Evolutionary conservation across 2,797 vertebrate species (phyloP), one percentile per base, ranked within the genome.

Genomic region (Mormyrops boulengeri): DNA sequence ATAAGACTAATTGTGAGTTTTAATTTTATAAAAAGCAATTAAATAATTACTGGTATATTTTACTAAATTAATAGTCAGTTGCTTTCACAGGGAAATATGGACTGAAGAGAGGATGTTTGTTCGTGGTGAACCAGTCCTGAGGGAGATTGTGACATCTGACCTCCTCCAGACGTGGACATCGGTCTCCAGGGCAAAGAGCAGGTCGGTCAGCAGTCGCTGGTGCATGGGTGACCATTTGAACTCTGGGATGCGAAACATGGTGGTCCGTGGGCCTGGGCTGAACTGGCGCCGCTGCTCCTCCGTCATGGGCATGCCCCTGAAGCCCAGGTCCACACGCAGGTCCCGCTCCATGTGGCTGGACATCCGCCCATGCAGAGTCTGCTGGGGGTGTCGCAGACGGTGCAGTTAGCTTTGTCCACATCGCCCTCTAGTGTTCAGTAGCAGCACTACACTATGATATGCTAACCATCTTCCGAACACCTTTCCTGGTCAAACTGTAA

Each of bases 151-250:
- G 22, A 60, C n/a, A 30, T n/a, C 26, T 95, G 92, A 99, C 99
- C 99, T 99, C 94, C 98, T 97, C 99, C 99, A 99, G 88, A 99
- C 97, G 73, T 99, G 98, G 69, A 99, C 97, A 85, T 99, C 99
- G 0, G 98, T 98, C 95, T 99, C 99, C 91, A 99, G 96, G n/a
- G 98, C 98, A 90, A 99, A 99, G 14, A 99, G 96, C 93, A 99
- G 94, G 93, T 99, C 99, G 1, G 98, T 99, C 91, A 99, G 97
- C 66, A 99, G 94, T 52, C 99, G 94, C 94, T 99, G 99, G 92
- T 99, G 99, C 99, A 99, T 99, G 5, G 97, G 97, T 11, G 99
- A 99, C 99, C 99, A 99, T 91, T 99, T 99, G 94, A 99, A 99
- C 93, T 99, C 99, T 4, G 99, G 99, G 93, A 99, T 99, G 57